Evolutionary conservation across 2,113 vertebrate genomes (phyloP).

Genomic region (Telmatochromis brachygnathus): DNA sequence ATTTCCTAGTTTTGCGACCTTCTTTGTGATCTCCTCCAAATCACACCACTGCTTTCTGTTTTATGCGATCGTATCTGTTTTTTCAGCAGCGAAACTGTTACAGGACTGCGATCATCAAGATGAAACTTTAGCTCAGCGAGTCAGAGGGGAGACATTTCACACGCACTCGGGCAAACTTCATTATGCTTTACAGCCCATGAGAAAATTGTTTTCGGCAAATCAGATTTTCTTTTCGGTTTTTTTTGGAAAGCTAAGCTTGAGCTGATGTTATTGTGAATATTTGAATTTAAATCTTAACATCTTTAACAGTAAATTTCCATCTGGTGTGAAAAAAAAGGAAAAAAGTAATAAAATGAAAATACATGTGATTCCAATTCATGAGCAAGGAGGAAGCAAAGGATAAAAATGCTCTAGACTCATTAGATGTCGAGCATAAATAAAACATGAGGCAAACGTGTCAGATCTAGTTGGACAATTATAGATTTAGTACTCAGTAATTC

Average conservation of each 20-base stretch:
- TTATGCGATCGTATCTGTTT: neutral
- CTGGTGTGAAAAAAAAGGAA: neutral
- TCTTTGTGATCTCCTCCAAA: neutral
- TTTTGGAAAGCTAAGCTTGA: neutral
- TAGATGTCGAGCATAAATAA: neutral
- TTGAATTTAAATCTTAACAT: neutral
- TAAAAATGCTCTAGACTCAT: neutral
- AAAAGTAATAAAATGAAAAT: neutral
- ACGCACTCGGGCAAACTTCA: neutral
- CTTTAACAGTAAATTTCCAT: neutral
- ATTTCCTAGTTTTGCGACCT: slow-evolving; percentile 10
- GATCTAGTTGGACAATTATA: neutral
- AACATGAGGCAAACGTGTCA: neutral
- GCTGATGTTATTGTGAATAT: neutral
- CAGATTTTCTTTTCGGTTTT: neutral
- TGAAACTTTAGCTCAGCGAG: slow-evolving; percentile 11
- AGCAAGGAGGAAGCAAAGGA: neutral
- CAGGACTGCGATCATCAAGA: neutral
- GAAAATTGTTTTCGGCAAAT: slow-evolving; percentile 19
- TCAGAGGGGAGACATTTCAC: slow-evolving; percentile 27
- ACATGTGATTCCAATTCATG: neutral
- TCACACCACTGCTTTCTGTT: neutral
- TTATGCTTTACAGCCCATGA: slow-evolving; percentile 11
- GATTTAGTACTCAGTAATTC: neutral
- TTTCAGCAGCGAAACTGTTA: neutral